These are phyloP conservation scores for Xiphophorus hellerii DNA, from an alignment of 2,113 vertebrate species.

Conservation along the genomic window DNA sequence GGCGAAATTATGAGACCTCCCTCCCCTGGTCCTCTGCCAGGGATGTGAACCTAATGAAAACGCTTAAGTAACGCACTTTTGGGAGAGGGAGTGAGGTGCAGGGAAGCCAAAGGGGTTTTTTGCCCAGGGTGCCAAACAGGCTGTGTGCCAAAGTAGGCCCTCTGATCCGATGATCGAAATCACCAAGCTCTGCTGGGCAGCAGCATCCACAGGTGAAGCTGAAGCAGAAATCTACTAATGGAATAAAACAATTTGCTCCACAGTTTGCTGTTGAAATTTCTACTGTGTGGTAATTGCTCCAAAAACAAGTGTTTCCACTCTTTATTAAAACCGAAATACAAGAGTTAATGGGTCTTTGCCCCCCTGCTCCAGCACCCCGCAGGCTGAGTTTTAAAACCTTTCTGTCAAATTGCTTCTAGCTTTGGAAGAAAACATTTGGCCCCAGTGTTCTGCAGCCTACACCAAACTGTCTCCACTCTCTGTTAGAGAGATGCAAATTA, in stretches of 20 bases:
- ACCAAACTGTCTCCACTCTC: constrained; percentile 54
- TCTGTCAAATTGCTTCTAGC: constrained; percentile 37
- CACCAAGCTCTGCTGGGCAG: constrained; percentile 29
- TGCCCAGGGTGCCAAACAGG: no score
- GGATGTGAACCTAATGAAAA: no score
- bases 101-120: no score
- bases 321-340: constrained; percentile 32
- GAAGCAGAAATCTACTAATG: constrained; percentile 37
- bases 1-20: no score
- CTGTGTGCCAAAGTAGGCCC: constrained; percentile 1
- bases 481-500: constrained; percentile 58
- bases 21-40: no score
- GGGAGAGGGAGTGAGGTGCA: no score
- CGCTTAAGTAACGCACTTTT: no score
- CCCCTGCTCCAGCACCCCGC: constrained; percentile 20
- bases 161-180: constrained; percentile 41
- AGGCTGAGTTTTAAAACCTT: constrained; percentile 40
- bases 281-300: constrained; percentile 39
- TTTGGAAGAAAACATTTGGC: constrained; percentile 23
- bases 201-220: constrained; percentile 32
- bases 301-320: constrained; percentile 47
- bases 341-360: constrained; percentile 39
- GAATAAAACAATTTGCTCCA: constrained; percentile 39
- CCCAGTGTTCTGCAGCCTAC: constrained; percentile 21
- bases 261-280: constrained; percentile 39